Conservation (phyloP, 2,113 vertebrate species). For the zebrafish (Danio rerio) region DNA sequence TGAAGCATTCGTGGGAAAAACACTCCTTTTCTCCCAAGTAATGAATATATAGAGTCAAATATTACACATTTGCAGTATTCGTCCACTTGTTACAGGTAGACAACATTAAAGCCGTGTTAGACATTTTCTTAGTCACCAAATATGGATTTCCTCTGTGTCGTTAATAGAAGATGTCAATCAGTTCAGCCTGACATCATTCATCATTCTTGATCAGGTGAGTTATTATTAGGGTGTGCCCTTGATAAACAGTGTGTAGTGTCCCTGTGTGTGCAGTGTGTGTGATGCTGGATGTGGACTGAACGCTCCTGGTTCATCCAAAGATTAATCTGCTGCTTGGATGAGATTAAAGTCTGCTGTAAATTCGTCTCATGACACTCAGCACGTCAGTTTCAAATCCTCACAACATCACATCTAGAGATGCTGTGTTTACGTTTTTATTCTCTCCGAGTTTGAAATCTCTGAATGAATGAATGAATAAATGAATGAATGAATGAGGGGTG, state of each 20-base stretch:
- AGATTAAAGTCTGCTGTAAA: constrained; percentile 12
- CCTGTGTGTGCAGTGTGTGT: not conserved
- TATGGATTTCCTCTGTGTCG: not conserved
- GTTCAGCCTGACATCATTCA: not conserved
- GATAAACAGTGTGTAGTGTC: not conserved
- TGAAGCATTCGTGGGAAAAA: not conserved
- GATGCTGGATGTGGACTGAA: not conserved
- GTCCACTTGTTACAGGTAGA: not conserved
- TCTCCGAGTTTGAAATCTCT: not conserved
- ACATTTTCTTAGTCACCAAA: no score
- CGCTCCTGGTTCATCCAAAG: constrained; percentile 19
- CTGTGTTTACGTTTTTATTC: not conserved
- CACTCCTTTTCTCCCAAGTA: not conserved
- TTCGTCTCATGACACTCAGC: not conserved
- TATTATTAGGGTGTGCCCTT: not conserved
- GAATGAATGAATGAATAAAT: no score
- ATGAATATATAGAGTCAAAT: not conserved
- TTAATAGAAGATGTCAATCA: not conserved
- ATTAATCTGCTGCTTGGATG: not conserved
- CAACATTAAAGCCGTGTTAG: not conserved
- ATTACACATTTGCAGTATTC: not conserved
- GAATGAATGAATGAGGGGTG: no score
- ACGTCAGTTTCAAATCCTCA: not conserved
- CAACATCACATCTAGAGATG: not conserved
- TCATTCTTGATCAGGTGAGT: not conserved